Conservation (phyloP, 37 sponge, comb jelly and placozoan species). For the Axinella damicornis region DNA sequence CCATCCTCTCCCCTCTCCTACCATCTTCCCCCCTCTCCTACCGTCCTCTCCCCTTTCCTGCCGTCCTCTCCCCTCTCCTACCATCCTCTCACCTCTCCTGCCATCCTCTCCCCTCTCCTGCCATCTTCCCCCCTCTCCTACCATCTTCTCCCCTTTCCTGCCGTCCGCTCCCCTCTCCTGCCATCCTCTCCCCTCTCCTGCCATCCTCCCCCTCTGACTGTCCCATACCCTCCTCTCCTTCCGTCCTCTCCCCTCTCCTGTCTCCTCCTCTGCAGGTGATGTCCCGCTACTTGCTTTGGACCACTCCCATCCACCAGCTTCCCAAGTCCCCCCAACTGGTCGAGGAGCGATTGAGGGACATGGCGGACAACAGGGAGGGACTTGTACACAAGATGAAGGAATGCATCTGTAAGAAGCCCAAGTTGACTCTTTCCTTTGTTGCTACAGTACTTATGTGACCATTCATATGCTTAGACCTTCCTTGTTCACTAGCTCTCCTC, state of each 20-base stretch:
- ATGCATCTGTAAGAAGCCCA: conserved; percentile 32
- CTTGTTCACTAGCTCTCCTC: too few species aligned
- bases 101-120: neutral
- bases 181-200: neutral
- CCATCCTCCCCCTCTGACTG: neutral
- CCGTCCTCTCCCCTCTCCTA: neutral
- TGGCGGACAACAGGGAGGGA: conserved; percentile 14
- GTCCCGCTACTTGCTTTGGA: conserved; percentile 21
- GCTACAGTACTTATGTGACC: too few species aligned
- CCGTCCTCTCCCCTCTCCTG: neutral
- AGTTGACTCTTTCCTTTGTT: too few species aligned
- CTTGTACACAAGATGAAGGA: conserved; percentile 22
- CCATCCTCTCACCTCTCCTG: neutral
- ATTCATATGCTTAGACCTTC: too few species aligned
- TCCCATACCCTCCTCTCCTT: neutral
- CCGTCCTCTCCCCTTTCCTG: neutral
- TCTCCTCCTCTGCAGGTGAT: neutral
- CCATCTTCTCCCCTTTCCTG: neutral
- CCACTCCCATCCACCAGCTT: conserved; percentile 40
- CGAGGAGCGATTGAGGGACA: conserved; percentile 15
- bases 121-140: neutral
- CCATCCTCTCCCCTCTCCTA: neutral
- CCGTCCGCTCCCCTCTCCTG: neutral
- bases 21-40: neutral
- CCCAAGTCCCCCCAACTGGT: conserved; percentile 30